Conservation (phyloP, 2,797 vertebrate genomes). For the Sciurus carolinensis region DNA sequence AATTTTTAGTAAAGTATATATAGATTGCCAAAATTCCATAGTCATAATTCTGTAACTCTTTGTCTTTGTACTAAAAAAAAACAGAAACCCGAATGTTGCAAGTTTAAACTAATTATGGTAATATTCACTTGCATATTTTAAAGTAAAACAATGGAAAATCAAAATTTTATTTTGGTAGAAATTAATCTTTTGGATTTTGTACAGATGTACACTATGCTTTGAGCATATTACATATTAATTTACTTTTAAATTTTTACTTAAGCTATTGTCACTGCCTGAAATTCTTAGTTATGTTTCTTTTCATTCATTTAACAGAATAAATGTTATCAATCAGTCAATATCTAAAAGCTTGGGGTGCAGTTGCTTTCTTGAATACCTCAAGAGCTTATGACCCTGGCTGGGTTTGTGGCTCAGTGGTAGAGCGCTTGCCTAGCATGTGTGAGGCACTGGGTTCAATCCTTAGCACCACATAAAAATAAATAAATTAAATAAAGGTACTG, state of each 20-base stretch:
- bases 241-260: not conserved
- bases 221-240: not conserved
- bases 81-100: not conserved
- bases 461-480: too few species aligned
- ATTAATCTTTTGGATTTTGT: conserved; percentile 27
- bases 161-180: conserved; percentile 57
- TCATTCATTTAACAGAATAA: conserved; percentile 62
- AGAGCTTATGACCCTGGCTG: not conserved
- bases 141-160: conserved; percentile 13
- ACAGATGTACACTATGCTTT: not conserved
- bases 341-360: not conserved
- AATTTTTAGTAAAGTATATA: conserved; percentile 32
- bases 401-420: too few species aligned
- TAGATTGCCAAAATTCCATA: conserved; percentile 19
- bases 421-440: too few species aligned
- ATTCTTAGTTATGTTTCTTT: conserved; percentile 22
- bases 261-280: not conserved
- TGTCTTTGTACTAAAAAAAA: conserved; percentile 10
- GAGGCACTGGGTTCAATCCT: too few species aligned
- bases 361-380: not conserved
- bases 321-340: not conserved
- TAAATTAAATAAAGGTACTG: too few species aligned
- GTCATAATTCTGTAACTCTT: not conserved
- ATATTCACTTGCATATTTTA: conserved; percentile 44
- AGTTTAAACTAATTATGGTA: conserved; percentile 58